Base-by-base conservation (phyloP, 2,797 vertebrate species). In the Esox lucius region DNA sequence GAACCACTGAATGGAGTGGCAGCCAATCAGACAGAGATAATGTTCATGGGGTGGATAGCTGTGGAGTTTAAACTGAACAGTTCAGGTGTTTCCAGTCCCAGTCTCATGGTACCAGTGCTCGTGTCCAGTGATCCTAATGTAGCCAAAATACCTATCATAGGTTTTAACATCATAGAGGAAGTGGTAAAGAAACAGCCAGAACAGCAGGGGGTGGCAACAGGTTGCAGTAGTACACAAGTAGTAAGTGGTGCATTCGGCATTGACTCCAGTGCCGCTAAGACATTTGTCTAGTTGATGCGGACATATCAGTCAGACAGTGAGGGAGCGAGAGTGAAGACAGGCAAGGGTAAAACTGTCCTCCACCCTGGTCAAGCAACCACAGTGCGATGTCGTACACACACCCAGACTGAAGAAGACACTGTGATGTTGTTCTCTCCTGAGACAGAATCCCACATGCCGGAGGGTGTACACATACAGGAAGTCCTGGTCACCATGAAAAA, bases 81-180 rank as follows among this genome's bases (percentile, higher is more conserved):
- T 17, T 22, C 33, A 28, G 70, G 65, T 33, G 65, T 33, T 59
- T 8, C 64, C 12, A 77, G 71, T 16, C 12, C 16, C 16, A 68
- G 65, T 24, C 16, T 74, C 4, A 31, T 56, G n/a, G 35, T 77
- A 26, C 76, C 80, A 17, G 68, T 73, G 11, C 68, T 78, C 13
- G 76, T 78, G 13, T 75, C 73, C 3, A 70, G 68, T 68, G 51
- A 75, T 35, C 73, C 61, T 16, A 66, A 70, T 68, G 72, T 77
- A 19, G 72, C 59, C n/a, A 65, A 81, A 28, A 28, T 75, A 3
- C 76, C 72, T 15, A 75, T 75, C 22, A 71, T 75, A n/a, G 73
- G 48, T 3, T 78, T 72, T 39, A 78, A 72, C 61, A 66, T 78
- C 13, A 69, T 73, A 39, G 53, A 78, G 22, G 76, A 75, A n/a